phyloP scores from a whole-genome alignment of 2,113 vertebrate species.

The Centropus bengalensis region DNA sequence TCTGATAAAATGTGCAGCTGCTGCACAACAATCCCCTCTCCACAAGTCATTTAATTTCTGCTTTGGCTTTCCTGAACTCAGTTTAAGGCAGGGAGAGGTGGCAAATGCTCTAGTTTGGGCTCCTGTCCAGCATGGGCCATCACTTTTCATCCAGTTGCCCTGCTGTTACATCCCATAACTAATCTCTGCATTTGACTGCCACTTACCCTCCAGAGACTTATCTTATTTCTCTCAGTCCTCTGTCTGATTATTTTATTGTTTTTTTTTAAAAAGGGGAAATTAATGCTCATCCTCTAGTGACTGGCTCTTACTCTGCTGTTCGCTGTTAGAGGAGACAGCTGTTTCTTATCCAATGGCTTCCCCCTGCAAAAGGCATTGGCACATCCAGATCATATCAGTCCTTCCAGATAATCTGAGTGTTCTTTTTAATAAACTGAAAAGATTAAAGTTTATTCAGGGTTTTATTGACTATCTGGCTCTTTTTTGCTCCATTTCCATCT shows the following conservation, averaged over 20 bases:
- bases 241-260: not conserved
- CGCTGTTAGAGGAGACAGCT: not conserved
- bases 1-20: fast-evolving
- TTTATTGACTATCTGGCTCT: not conserved
- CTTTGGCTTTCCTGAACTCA: not conserved
- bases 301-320: not conserved
- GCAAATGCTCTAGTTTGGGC: not conserved
- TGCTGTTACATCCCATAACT: not conserved
- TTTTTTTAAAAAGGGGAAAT: not conserved
- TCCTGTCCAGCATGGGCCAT: not conserved
- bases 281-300: not conserved
- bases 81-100: not conserved
- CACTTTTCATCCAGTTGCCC: not conserved
- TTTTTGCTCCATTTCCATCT: not conserved
- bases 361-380: fast-evolving
- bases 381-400: not conserved
- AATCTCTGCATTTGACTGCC: not conserved
- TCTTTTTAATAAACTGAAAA: not conserved
- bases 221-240: not conserved
- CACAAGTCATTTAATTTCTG: not conserved
- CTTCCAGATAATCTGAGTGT: not conserved
- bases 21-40: not conserved
- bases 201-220: not conserved
- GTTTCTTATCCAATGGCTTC: not conserved
- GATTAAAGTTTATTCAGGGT: not conserved